Base-by-base conservation (phyloP, 2,888 invertebrate species). In the Phlogophora meticulosa region DNA sequence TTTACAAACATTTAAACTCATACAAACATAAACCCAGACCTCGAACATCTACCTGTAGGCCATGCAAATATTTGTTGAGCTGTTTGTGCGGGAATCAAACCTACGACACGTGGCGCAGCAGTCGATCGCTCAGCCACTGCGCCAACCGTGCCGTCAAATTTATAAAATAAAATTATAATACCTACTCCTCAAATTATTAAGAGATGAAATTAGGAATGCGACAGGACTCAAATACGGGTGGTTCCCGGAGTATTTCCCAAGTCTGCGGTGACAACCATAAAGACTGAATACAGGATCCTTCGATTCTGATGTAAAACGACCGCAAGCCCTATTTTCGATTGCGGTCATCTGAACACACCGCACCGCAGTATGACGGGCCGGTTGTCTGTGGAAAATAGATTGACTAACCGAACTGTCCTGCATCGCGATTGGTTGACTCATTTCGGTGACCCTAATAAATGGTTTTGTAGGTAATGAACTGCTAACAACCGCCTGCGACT, bases 241-340 rank as follows among this genome's bases (percentile, higher is more conserved):
- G 24, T 49, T 51, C 17, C 5, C 42, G 24, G 40, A 60, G 45
- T 36, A 73, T 78, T 73, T 76, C 68, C 67, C 53, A 76, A 73
- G 38, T 51, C 45, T 57, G 66, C 51, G 77, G 64, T 82, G 62
- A 70, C 72, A 63, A 71, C 67, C 79, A 59, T 76, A 78, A 42
- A 69, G 70, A 76, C 79, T 65, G 78, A 81, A 81, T 72, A 76
- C 61, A 76, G 65, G 82, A 77, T 81, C 60, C 72, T 76, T 80
- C 63, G 59, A 70, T 58, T 76, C 61, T 63, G 63, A 71, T 76
- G 76, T 72, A 66, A 78, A 80, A 40, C 69, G 77, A 81, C 82
- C 80, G 43, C 79, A 76, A 73, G 72, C 53, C 70, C 70, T 69
- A 68, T 58, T 64, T 74, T n/a, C 46, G 46, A 80, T 65, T 72